Base-by-base conservation (phyloP, 2,113 vertebrate genomes). In the Gymnobelideus leadbeateri region DNA sequence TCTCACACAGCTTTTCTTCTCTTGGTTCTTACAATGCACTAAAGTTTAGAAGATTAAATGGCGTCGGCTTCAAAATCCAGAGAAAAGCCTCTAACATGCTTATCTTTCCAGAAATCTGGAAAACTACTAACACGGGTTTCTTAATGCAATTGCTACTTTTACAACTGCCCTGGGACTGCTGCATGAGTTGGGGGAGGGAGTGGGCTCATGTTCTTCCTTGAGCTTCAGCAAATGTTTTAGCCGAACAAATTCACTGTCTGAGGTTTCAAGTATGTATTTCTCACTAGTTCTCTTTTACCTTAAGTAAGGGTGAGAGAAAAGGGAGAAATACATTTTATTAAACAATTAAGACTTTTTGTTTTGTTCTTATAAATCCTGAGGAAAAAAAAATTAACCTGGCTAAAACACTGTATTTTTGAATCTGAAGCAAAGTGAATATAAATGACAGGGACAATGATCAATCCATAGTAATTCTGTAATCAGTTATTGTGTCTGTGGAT, bases 21-120 rank as follows among this genome's bases (percentile, higher is more conserved):
- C 26, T 91, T 96, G 91, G 93, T 95, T 97, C 92, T 97, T 96
- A 98, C 89, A 98, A 98, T 98, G 98, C 94, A 96, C 92, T 98
- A 89, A 98, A 95, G 94, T 98, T 98, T 96, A 98, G 96, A 61
- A 97, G 98, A 98, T 98, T 98, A 98, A 97, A 95, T 96, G 93
- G 92, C 96, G 46, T 97, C 61, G 94, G 95, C 95, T 97, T 98
- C 96, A 98, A 97, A 53, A 98, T 97, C 95, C 61, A 98, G 54
- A 97, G 89, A 92, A 97, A 98, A 96, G 98, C 95, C 91, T 97
- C 97, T 95, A 92, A 98, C 96, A 91, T 93, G 95, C 93, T 98
- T 97, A 98, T 92, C 95, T 61, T 97, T 46, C 92, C 91, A 92
- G 94, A 52, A 95, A 96, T 98, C 91, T 14, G 95, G 93, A 98